phyloP scores from a whole-genome alignment of 2,113 vertebrate genomes.

The Tupaia tana region DNA sequence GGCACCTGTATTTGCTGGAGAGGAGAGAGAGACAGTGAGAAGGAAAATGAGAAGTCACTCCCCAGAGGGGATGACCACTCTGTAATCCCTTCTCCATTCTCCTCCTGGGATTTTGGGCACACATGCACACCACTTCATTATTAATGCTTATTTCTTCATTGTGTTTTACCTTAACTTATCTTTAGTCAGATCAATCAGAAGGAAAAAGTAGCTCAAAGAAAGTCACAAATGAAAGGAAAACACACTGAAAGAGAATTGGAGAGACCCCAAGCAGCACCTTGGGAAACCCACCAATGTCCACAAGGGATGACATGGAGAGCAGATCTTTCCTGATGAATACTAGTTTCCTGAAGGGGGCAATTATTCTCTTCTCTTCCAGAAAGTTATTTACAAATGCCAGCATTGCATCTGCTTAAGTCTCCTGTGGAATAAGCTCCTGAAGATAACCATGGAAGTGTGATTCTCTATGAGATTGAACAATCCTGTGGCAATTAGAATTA shows the following conservation, averaged over 20 bases:
- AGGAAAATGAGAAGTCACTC: too few species aligned
- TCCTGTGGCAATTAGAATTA: constrained; percentile 38
- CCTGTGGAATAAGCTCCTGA: constrained; percentile 59
- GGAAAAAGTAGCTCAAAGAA: background rate
- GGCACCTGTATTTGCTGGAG: too few species aligned
- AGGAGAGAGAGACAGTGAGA: too few species aligned
- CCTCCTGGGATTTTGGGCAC: too few species aligned
- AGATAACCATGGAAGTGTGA: background rate
- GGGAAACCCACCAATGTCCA: constrained; percentile 26
- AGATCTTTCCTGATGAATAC: constrained; percentile 47
- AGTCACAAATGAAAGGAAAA: constrained; percentile 29
- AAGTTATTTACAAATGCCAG: constrained; percentile 55
- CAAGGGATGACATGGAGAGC: constrained; percentile 19
- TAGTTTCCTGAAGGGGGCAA: constrained; percentile 61
- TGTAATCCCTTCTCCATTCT: too few species aligned
- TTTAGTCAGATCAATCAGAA: background rate
- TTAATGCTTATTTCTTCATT: background rate
- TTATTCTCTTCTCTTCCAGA: constrained; percentile 45
- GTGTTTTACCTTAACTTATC: constrained; percentile 19
- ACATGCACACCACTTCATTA: background rate
- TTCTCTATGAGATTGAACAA: constrained; percentile 13
- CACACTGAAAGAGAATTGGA: background rate
- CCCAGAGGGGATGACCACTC: too few species aligned
- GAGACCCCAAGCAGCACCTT: background rate
- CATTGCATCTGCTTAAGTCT: constrained; percentile 4